Conservation (phyloP, 2,797 vertebrate species). For the Enteromius paludinosus region DNA sequence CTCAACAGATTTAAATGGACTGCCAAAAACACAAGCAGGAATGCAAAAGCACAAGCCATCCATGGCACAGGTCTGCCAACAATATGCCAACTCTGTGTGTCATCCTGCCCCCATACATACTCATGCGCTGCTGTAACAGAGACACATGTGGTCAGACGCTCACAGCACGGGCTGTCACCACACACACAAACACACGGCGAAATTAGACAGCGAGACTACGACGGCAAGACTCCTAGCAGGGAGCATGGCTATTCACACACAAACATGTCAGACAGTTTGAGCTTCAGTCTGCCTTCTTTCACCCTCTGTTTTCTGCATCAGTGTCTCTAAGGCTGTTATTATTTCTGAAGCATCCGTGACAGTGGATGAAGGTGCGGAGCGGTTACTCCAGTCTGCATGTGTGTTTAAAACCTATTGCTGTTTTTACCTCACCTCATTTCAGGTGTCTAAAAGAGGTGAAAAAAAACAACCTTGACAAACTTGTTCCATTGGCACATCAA, state of each 20-base stretch:
- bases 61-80: constrained; percentile 1
- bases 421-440: background rate
- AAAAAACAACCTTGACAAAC: background rate
- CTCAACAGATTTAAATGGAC: constrained; percentile 2
- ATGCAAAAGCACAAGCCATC: constrained; percentile 9
- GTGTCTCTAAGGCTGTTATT: constrained; percentile 60
- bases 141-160: constrained; percentile 24
- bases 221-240: constrained; percentile 12
- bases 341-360: constrained; percentile 57
- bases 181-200: constrained; percentile 17
- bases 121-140: constrained; percentile 5
- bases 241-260: constrained; percentile 15
- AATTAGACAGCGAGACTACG: constrained; percentile 15
- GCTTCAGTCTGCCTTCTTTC: constrained; percentile 51
- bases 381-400: background rate
- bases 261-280: constrained; percentile 28
- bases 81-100: constrained; percentile 11
- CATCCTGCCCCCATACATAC: constrained; percentile 12
- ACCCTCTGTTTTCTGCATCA: constrained; percentile 69
- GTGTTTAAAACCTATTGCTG: background rate
- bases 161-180: constrained; percentile 35
- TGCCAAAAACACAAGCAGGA: constrained; percentile 22
- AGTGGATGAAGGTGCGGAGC: constrained; percentile 25
- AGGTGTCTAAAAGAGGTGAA: constrained; percentile 16
- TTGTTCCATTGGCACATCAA: constrained; percentile 1